These are phyloP conservation scores for Julus scandinavius DNA, from an alignment of 2,888 invertebrate species.

Conservation along the genomic window DNA sequence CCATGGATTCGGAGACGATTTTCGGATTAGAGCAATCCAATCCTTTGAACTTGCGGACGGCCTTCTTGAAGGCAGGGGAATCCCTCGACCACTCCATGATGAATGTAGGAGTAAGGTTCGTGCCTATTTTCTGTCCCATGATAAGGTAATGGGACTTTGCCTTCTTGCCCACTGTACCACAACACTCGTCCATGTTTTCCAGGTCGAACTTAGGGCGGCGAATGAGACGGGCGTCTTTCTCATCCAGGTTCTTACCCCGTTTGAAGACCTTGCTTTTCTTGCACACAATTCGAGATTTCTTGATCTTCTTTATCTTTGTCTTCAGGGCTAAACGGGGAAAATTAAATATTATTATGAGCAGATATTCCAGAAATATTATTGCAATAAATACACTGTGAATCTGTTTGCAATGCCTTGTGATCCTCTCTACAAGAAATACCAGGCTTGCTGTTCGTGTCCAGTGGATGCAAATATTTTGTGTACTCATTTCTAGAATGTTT, in stretches of 20 bases:
- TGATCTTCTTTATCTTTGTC: conserved; percentile 64
- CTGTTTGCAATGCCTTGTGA: no score
- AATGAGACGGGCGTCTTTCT: conserved; percentile 62
- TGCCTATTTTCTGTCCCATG: conserved; percentile 65
- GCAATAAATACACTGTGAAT: no score
- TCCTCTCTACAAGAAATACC: no score
- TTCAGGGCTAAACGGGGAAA: conserved; percentile 63
- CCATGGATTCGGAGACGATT: conserved; percentile 58
- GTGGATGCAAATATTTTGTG: no score
- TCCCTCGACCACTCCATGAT: conserved; percentile 67
- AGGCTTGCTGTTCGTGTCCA: no score
- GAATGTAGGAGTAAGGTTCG: conserved; percentile 65
- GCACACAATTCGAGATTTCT: conserved; percentile 64
- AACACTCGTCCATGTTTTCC: conserved; percentile 65
- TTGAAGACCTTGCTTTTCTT: conserved; percentile 65
- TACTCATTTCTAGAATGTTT: no score
- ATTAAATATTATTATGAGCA: neutral
- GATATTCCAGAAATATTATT: neutral
- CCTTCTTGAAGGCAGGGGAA: conserved; percentile 65
- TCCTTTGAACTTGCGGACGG: conserved; percentile 65
- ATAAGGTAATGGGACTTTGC: conserved; percentile 65
- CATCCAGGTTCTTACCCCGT: conserved; percentile 61
- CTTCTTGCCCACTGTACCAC: conserved; percentile 63
- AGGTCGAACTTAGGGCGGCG: conserved; percentile 63
- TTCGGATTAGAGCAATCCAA: conserved; percentile 66